Conservation (phyloP, 2,113 vertebrate genomes). For the Vireo altiloquus region DNA sequence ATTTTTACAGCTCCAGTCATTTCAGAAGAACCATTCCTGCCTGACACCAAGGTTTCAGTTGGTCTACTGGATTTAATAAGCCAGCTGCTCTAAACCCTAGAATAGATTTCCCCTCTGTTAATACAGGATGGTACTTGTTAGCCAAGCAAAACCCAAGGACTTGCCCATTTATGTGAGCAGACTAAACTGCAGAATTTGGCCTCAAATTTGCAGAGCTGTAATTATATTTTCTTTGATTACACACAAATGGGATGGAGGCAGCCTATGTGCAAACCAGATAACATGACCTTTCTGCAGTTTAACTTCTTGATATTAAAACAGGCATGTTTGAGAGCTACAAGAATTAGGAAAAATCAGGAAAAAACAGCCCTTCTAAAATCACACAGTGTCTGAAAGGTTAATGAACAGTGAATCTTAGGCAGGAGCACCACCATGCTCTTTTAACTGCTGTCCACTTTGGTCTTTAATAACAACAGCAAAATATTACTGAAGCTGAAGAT, state of each 20-base stretch:
- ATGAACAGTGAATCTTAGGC: neutral
- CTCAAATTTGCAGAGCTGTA: slow-evolving; percentile 3
- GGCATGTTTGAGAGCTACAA: neutral
- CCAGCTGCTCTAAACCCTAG: slow-evolving; percentile 23
- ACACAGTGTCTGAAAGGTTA: neutral
- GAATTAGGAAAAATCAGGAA: slow-evolving; percentile 2
- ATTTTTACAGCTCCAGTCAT: neutral
- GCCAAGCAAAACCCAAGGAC: neutral
- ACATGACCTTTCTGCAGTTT: slow-evolving; percentile 60
- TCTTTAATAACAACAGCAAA: slow-evolving; percentile 24
- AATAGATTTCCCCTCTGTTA: slow-evolving; percentile 9
- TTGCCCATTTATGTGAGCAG: neutral
- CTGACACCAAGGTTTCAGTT: neutral
- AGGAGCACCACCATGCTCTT: neutral
- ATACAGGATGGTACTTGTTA: slow-evolving; percentile 3
- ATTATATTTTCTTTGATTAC: slow-evolving; percentile 67
- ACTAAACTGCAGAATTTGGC: neutral
- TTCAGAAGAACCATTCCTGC: neutral
- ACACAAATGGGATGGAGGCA: slow-evolving; percentile 8
- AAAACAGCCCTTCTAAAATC: neutral
- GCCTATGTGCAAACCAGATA: slow-evolving; percentile 61
- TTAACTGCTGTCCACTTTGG: neutral
- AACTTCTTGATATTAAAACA: slow-evolving; percentile 67
- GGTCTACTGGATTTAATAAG: slow-evolving; percentile 22
- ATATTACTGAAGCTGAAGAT: slow-evolving; percentile 45